A percentile compares a stretch with the other conserved stretches of the same genome.
Evolutionary conservation across 2,113 vertebrate genomes (phyloP).

Genomic region (Agelaius phoeniceus): DNA sequence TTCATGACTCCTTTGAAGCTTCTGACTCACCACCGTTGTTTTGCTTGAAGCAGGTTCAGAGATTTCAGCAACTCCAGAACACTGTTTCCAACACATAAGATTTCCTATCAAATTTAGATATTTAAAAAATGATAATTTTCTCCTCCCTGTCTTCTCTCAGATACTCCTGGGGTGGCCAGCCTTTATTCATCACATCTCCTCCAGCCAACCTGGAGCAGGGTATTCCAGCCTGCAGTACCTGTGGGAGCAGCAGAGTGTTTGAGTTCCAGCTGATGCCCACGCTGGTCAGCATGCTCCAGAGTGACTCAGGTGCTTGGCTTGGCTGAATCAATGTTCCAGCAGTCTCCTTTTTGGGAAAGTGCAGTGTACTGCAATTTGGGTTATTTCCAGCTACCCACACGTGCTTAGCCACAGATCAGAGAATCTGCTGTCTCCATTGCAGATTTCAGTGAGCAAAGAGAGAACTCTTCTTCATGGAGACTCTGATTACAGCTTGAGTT

Average conservation of each 20-base stretch:
- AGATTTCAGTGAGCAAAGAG: neutral
- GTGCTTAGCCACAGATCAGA: neutral
- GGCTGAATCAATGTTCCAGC: neutral
- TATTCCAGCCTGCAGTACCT: slow-evolving; percentile 72
- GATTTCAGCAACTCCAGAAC: neutral
- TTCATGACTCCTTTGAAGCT: neutral
- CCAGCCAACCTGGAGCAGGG: slow-evolving; percentile 7
- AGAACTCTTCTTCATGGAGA: neutral
- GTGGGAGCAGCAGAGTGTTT: slow-evolving; percentile 78
- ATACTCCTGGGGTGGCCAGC: slow-evolving; percentile 83
- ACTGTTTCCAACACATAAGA: neutral
- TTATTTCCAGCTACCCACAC: neutral
- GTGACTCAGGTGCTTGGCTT: slow-evolving; percentile 51
- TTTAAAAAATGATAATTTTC: neutral
- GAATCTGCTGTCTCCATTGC: neutral
- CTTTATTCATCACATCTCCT: slow-evolving; percentile 76
- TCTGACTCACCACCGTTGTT: neutral
- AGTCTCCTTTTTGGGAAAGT: neutral
- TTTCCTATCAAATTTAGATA: neutral
- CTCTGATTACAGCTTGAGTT: neutral
- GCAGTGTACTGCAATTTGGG: neutral
- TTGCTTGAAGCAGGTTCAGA: neutral
- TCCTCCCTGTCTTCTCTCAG: slow-evolving; percentile 39
- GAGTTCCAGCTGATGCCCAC: slow-evolving; percentile 90
- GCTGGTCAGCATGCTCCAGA: slow-evolving; percentile 79